A percentile compares a stretch with the other conserved stretches of the same genome.
Evolutionary conservation across 2,113 vertebrate genomes (phyloP).

Genomic region (Neotoma lepida): DNA sequence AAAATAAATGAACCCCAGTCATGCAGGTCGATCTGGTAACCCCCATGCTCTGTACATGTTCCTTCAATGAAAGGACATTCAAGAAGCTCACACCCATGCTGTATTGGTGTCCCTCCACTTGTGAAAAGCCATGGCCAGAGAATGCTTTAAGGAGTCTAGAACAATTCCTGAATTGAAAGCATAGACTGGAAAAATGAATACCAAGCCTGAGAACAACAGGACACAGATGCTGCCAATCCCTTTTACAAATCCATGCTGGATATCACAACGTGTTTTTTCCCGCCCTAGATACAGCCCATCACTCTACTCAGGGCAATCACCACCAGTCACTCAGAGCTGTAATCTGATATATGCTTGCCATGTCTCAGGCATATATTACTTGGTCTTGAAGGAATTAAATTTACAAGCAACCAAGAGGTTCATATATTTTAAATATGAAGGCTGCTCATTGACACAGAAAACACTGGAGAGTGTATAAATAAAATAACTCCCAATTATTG

Average conservation of each 20-base stretch:
- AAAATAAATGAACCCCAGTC: not conserved
- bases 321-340: not conserved
- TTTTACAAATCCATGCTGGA: not conserved
- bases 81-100: not conserved
- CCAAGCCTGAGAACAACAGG: not conserved
- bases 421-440: not conserved
- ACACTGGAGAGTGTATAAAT: not conserved
- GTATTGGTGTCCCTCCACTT: not conserved
- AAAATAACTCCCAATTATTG: not conserved
- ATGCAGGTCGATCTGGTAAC: not conserved
- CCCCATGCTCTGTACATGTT: rapidly evolving
- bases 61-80: not conserved
- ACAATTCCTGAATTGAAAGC: not conserved
- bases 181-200: too few relatives aligned
- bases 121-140: not conserved
- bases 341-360: not conserved
- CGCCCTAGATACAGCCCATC: not conserved
- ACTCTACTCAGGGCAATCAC: not conserved
- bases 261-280: not conserved
- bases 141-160: not conserved
- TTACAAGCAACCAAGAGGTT: not conserved
- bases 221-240: not conserved
- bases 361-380: not conserved
- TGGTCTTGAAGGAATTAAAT: not conserved
- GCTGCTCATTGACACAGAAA: not conserved